These are phyloP conservation scores for Smutsia temminckii DNA, from an alignment of 2,797 vertebrate genomes.

Conservation along the genomic window DNA sequence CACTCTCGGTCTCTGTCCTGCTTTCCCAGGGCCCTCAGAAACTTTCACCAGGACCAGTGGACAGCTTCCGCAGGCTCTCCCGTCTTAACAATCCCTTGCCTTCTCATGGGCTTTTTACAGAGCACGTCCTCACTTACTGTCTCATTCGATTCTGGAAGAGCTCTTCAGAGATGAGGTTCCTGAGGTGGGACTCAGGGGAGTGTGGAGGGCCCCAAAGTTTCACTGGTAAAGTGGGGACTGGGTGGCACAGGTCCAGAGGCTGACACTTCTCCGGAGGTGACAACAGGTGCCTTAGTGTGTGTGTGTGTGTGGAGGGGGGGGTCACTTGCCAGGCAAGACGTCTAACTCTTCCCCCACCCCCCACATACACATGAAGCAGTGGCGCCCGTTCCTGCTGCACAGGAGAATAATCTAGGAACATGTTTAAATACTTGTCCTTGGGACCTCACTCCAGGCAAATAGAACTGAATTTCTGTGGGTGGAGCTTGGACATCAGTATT, in stretches of 20 bases:
- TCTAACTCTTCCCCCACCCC: neutral
- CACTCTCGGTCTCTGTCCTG: neutral
- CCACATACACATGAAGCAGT: neutral
- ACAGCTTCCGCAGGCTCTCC: neutral
- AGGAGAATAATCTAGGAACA: neutral
- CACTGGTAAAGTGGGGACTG: neutral
- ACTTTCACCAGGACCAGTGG: too few relatives aligned
- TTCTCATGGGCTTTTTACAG: neutral
- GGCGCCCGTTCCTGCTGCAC: neutral
- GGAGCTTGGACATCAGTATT: neutral
- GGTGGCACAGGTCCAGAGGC: neutral
- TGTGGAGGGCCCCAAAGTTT: neutral
- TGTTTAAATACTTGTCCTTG: neutral
- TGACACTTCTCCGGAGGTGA: neutral
- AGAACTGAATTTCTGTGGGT: neutral
- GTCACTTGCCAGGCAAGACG: neutral
- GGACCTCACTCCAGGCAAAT: neutral
- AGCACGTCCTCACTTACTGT: neutral
- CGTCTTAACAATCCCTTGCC: neutral
- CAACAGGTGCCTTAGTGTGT: neutral
- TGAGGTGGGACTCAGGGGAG: neutral
- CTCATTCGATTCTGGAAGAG: neutral
- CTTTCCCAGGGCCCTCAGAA: neutral
- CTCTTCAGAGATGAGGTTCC: neutral
- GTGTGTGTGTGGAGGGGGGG: too few relatives aligned